Evolutionary conservation across 1,140 invertebrate species (phyloP), one percentile per base, ranked within the genome.

Genomic region (Microvelia longipes): DNA sequence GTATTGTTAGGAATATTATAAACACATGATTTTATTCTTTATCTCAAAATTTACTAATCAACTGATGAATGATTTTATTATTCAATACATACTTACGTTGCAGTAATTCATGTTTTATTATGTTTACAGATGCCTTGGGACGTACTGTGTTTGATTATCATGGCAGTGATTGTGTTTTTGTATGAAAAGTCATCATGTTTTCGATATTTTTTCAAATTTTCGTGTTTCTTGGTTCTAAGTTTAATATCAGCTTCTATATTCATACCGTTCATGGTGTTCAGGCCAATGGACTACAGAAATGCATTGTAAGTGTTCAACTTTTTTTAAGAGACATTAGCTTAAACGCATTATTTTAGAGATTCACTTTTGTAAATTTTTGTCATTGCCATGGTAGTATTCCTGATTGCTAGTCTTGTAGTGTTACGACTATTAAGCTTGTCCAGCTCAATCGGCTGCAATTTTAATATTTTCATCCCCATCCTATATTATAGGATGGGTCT

Each of bases 191-290:
- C 83, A 71, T 80, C 83, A 28, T 78, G 77, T 24, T 82, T 83
- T 24, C 82, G 83, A 70, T 88, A 86, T 75, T 82, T 82, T 70
- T 75, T 82, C 28, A 87, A 87, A 75, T 86, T 85, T 77, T 70
- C 82, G 50, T 79, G 89, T 72, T 86, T 87, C 74, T 77, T 85
- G 28, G 71, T 87, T 50, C 75, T 82, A 2, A 83, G 82, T 66
- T 76, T 84, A 25, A 75, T 88, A 72, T 81, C 79, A 24, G 83
- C 88, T 0, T 82, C 86, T 68, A 77, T 84, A 26, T 86, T 85
- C 68, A 83, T 91, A 67, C 89, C 89, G 24, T 77, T 91, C 2
- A 91, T 92, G 89, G 78, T 90, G 19, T 77, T 87, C 1, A 83
- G 80, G 71, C 87, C 89, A 5, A 81, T 84, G 66, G 82, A 87